Conservation (phyloP, 1,140 invertebrate species). For the Zaprionus vittiger region DNA sequence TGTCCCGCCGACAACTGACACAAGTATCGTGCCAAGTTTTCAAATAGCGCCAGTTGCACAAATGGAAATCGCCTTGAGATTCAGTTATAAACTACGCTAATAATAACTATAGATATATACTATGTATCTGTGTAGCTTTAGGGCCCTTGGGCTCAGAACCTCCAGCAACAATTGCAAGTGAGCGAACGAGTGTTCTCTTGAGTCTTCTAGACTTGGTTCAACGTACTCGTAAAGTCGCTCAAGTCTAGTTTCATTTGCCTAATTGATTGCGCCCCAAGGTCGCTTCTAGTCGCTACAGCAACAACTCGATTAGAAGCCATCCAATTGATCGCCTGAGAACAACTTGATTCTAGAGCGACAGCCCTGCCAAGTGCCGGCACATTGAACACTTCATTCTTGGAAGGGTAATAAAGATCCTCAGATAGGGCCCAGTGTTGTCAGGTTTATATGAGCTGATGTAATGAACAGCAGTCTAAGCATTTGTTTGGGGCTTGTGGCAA, state of each 20-base stretch:
- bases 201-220: slow-evolving; percentile 18
- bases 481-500: too few relatives aligned
- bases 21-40: slow-evolving; percentile 4
- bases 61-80: slow-evolving; percentile 38
- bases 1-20: slow-evolving; percentile 29
- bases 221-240: slow-evolving; percentile 33
- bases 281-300: not conserved
- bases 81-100: not conserved
- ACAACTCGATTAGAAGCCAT: slow-evolving; percentile 13
- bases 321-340: not conserved
- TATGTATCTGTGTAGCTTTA: not conserved
- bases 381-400: not conserved
- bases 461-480: too few relatives aligned
- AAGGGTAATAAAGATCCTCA: too few relatives aligned
- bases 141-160: not conserved
- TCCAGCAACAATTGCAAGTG: slow-evolving; percentile 12
- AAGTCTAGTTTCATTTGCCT: slow-evolving; percentile 41
- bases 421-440: too few relatives aligned
- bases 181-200: not conserved
- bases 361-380: not conserved
- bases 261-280: slow-evolving; percentile 36
- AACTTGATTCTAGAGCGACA: not conserved
- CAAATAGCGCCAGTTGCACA: slow-evolving; percentile 36
- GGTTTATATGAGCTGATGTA: too few relatives aligned
- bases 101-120: not conserved